phyloP scores from a whole-genome alignment of 2,797 vertebrate genomes.

The Choloepus didactylus region DNA sequence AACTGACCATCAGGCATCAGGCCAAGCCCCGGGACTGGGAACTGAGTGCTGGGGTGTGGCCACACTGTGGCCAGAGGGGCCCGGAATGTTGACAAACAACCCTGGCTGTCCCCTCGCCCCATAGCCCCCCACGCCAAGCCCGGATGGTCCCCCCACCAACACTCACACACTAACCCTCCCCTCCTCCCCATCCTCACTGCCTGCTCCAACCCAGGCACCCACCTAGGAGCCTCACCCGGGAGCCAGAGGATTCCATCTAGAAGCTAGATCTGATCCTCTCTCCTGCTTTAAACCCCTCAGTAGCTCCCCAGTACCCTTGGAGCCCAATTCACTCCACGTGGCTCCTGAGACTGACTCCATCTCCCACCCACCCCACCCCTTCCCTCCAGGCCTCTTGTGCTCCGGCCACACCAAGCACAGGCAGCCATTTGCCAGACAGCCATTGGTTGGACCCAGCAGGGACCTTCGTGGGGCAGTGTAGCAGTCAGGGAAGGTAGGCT shows the following conservation, averaged over 20 bases:
- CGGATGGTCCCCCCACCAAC: too few relatives aligned
- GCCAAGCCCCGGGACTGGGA: neutral
- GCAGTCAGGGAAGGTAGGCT: neutral
- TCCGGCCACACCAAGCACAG: neutral
- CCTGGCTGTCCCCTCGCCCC: accelerated
- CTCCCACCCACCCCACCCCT: too few relatives aligned
- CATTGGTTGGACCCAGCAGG: neutral
- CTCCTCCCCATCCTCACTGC: neutral
- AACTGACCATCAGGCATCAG: neutral
- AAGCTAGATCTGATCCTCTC: neutral
- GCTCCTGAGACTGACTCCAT: neutral
- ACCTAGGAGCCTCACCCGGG: too few relatives aligned
- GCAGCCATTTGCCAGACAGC: neutral
- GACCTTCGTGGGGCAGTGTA: neutral
- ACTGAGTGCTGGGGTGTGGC: neutral
- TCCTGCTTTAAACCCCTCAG: neutral
- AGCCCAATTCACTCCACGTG: neutral
- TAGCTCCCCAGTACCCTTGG: neutral
- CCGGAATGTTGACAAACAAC: accelerated
- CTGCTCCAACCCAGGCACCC: neutral
- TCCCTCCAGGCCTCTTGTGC: neutral
- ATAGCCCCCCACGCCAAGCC: accelerated
- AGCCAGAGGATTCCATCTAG: neutral
- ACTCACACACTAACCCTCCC: too few relatives aligned
- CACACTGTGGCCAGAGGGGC: neutral